These are phyloP conservation scores for Micromussa lordhowensis DNA, from an alignment of 92 coral and sea anemone genomes.

Conservation along the genomic window DNA sequence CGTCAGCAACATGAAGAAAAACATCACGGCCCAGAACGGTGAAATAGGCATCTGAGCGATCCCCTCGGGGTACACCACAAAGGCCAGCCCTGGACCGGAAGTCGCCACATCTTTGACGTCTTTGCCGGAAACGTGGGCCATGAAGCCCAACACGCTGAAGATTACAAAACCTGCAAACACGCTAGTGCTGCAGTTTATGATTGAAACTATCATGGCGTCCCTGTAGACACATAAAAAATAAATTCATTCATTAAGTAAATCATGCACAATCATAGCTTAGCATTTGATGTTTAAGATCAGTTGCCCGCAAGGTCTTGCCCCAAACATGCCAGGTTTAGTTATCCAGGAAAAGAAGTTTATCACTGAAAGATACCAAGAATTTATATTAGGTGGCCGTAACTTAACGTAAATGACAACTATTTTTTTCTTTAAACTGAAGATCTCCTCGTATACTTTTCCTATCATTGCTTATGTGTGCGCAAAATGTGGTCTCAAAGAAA, in stretches of 20 bases:
- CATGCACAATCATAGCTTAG: background rate
- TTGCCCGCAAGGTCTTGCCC: background rate
- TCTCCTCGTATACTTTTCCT: background rate
- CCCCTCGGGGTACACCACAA: slow-evolving; percentile 99
- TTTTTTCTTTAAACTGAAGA: background rate
- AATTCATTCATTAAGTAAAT: background rate
- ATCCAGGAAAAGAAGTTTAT: background rate
- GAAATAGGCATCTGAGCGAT: slow-evolving; percentile 99
- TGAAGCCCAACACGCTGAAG: slow-evolving; percentile 98
- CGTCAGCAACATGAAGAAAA: slow-evolving; percentile 97
- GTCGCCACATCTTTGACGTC: slow-evolving; percentile 89
- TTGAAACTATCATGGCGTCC: slow-evolving; percentile 92
- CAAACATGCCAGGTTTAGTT: background rate
- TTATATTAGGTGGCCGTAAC: too few relatives aligned
- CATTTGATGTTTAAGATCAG: background rate
- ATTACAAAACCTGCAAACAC: slow-evolving; percentile 97
- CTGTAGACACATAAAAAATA: slow-evolving; percentile 40
- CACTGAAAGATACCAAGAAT: too few relatives aligned
- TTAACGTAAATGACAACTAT: background rate
- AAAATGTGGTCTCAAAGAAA: background rate
- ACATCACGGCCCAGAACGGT: slow-evolving; percentile 94
- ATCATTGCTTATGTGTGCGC: background rate
- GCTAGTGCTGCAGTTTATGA: slow-evolving; percentile 97
- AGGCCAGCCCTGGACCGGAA: slow-evolving; percentile 97
- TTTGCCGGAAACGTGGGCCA: slow-evolving; percentile 95